These are phyloP conservation scores for Engystomops pustulosus DNA, from an alignment of 2,113 vertebrate genomes.

Conservation along the genomic window DNA sequence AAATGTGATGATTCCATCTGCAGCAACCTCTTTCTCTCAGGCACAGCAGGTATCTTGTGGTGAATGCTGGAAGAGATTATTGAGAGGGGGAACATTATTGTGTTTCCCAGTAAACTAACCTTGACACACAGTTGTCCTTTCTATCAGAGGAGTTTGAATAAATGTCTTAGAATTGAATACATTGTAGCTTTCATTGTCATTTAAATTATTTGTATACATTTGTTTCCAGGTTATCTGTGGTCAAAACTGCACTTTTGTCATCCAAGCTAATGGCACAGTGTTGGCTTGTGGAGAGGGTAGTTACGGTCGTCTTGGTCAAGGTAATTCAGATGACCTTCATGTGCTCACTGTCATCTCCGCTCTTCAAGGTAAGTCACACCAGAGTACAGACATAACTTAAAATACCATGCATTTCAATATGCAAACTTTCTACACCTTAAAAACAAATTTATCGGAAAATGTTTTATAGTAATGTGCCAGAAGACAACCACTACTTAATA, in stretches of 20 bases:
- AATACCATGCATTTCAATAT: background rate
- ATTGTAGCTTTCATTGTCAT: background rate
- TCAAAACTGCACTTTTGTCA: constrained; percentile 85
- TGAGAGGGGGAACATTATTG: too few relatives aligned
- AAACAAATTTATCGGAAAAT: too few relatives aligned
- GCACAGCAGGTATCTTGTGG: constrained; percentile 87
- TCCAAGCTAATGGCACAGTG: constrained; percentile 83
- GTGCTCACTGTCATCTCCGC: constrained; percentile 83
- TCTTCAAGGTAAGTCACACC: constrained; percentile 73
- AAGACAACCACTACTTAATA: too few relatives aligned
- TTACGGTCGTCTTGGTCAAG: constrained; percentile 82
- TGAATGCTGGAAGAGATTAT: background rate
- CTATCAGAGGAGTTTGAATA: too few relatives aligned
- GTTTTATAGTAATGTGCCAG: too few relatives aligned
- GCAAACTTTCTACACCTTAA: too few relatives aligned
- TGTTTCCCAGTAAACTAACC: too few relatives aligned
- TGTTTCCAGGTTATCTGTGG: constrained; percentile 78
- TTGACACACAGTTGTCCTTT: too few relatives aligned
- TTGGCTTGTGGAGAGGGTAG: constrained; percentile 84
- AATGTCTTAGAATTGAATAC: too few relatives aligned
- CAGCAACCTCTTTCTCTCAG: constrained; percentile 90
- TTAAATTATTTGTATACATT: background rate
- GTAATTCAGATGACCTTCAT: constrained; percentile 84
- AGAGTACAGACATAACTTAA: too few relatives aligned
- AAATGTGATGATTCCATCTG: constrained; percentile 90